These are phyloP conservation scores for Sebastes paucispinis DNA, from an alignment of 2,797 vertebrate species.

Conservation along the genomic window DNA sequence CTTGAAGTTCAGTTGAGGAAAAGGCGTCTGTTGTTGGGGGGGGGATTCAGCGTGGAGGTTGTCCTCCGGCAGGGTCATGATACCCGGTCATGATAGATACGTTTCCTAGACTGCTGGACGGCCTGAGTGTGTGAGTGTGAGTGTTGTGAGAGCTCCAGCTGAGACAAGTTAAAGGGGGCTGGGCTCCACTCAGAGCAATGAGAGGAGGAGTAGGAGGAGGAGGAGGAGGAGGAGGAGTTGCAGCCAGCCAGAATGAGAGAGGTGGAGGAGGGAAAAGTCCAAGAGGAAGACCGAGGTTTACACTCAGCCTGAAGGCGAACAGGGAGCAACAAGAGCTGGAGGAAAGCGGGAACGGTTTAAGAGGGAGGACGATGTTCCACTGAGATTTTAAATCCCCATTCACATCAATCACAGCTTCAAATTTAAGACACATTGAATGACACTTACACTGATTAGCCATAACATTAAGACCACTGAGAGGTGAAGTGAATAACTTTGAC, in stretches of 20 bases:
- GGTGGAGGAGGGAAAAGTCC: constrained; percentile 18
- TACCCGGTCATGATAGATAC: not conserved
- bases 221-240: constrained; percentile 3
- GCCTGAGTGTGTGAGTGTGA: not conserved
- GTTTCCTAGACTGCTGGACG: constrained; percentile 7
- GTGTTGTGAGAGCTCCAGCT: constrained; percentile 26
- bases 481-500: no score
- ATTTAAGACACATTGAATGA: not conserved
- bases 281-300: constrained; percentile 6
- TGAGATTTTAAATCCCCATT: not conserved
- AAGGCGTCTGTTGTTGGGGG: not conserved
- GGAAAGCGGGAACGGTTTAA: not conserved
- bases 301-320: constrained; percentile 14
- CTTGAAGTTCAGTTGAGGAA: not conserved
- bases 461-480: no score
- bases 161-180: constrained; percentile 63
- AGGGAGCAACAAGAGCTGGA: constrained; percentile 1
- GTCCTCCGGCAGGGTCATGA: constrained; percentile 42
- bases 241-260: constrained; percentile 61
- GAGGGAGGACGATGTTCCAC: not conserved
- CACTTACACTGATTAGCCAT: no score
- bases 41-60: not conserved
- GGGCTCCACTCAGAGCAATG: constrained; percentile 57
- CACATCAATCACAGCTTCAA: not conserved
- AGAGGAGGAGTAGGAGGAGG: constrained; percentile 56